phyloP scores from a whole-genome alignment of 2,888 invertebrate genomes.

The Leuctra nigra region DNA sequence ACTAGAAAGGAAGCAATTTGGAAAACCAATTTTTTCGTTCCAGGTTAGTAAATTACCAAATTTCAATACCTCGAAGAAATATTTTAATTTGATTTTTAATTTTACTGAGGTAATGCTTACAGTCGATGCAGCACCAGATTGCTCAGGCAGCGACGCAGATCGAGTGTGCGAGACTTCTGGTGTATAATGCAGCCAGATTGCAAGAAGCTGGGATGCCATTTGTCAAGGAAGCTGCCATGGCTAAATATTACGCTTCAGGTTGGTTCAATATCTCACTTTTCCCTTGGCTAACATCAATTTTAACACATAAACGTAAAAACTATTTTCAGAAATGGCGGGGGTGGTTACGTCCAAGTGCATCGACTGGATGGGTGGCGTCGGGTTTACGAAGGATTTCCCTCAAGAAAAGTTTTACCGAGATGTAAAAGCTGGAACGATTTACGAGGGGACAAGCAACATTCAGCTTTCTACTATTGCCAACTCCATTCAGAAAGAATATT shows the following conservation, averaged over 20 bases:
- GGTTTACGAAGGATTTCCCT: slow-evolving; percentile 91
- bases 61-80: too few species aligned
- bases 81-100: too few species aligned
- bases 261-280: slow-evolving; percentile 28
- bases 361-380: slow-evolving; percentile 97
- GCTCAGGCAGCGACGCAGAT: slow-evolving; percentile 82
- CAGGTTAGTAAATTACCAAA: slow-evolving; percentile 69
- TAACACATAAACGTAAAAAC: neutral
- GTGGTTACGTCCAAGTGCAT: slow-evolving; percentile 86
- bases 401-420: slow-evolving; percentile 96
- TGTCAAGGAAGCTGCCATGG: slow-evolving; percentile 94
- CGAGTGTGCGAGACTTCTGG: slow-evolving; percentile 81
- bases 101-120: too few species aligned
- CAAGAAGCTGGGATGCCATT: slow-evolving; percentile 78
- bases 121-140: slow-evolving; percentile 95
- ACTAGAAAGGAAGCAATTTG: slow-evolving; percentile 91
- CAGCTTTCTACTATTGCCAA: slow-evolving; percentile 96
- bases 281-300: neutral
- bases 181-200: slow-evolving; percentile 91
- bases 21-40: slow-evolving; percentile 79
- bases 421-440: slow-evolving; percentile 93
- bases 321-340: slow-evolving; percentile 69
- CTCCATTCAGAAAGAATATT: slow-evolving; percentile 64
- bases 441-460: slow-evolving; percentile 97
- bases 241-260: slow-evolving; percentile 84